Base-by-base conservation (phyloP, 2,113 vertebrate species). In the Megaleporinus macrocephalus region DNA sequence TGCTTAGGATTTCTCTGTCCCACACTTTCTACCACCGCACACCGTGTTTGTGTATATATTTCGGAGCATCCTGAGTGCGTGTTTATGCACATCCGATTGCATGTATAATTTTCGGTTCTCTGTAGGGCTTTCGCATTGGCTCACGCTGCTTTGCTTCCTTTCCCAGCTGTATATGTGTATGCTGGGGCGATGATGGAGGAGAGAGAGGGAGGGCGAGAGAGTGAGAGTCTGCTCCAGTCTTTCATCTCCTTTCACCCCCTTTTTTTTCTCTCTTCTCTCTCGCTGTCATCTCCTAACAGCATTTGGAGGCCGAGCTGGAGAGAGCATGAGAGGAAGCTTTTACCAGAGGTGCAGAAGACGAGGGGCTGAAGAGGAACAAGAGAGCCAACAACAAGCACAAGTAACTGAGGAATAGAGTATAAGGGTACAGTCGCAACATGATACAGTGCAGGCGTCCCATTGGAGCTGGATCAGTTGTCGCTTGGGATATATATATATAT, bases 331-430 rank as follows among this genome's bases (percentile, higher is more conserved):
- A 80, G 85, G 84, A 77, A 59, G 90, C 88, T 93, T 87, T 93
- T 92, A 93, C 71, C 88, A 77, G 86, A 89, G 89, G 90, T 91
- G 93, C 82, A 84, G 82, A 79, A 65, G 61, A 90, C 88, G 9
- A 89, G 81, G 36, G 82, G 85, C 51, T 63, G 30, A 59, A 18
- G 51, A 30, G 81, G 86, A 86, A 80, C 63, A 83, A 73, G 80
- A 53, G 27, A 29, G 13, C 55, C 41, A 44, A 44, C 41, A 44
- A 44, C 41, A 44, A 44, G 41, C 41, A 44, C 41, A 44, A 44
- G 41, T 44, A 44, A 44, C 41, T 11, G 41, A 44, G 41, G 41
- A 44, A 44, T 7, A 44, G 10, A 44, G 11, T 44, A 44, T 44
- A 9, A 44, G 11, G 41, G 41, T 5, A 44, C 41, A 11, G 41